Evolutionary conservation across 2,797 vertebrate genomes (phyloP).

Genomic region (Ibycter americanus): DNA sequence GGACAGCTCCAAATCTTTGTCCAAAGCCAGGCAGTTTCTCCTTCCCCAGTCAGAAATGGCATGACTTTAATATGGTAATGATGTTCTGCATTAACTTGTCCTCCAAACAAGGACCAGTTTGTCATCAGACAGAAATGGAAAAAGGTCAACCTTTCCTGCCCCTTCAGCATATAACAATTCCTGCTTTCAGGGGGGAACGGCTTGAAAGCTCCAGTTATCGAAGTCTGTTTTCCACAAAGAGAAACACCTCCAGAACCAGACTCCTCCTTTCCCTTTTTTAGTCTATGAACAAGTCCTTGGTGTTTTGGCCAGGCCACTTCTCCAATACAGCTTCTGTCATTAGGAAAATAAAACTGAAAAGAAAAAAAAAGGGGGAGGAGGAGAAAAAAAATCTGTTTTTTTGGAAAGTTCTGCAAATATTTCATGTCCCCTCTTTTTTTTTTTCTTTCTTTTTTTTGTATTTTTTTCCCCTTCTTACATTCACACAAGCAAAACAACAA

Average conservation of each 20-base stretch:
- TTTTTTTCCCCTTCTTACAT: conserved; percentile 29
- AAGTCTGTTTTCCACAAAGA: conserved; percentile 26
- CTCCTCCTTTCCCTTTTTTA: conserved; percentile 34
- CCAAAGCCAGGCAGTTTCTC: neutral
- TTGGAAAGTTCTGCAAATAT: conserved; percentile 70
- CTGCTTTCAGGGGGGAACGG: conserved; percentile 52
- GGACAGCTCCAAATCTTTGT: neutral
- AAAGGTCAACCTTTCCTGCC: conserved; percentile 61
- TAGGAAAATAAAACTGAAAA: neutral
- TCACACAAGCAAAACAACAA: conserved; percentile 83
- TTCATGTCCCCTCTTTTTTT: conserved; percentile 47
- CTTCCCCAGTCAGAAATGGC: neutral
- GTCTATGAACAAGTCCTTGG: conserved; percentile 30
- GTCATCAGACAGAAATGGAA: conserved; percentile 65
- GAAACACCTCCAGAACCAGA: conserved; percentile 17
- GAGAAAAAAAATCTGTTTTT: neutral
- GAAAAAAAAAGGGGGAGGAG: too few species aligned
- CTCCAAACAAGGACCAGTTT: conserved; percentile 70
- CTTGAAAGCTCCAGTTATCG: conserved; percentile 23
- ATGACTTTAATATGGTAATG: conserved; percentile 50
- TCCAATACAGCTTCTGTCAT: conserved; percentile 45
- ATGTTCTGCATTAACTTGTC: conserved; percentile 22
- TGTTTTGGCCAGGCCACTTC: conserved; percentile 3
- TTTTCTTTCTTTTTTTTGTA: conserved; percentile 8
- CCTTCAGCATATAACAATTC: conserved; percentile 40